Base-by-base conservation (phyloP, 1,140 invertebrate species). In the Andricus grossulariae region DNA sequence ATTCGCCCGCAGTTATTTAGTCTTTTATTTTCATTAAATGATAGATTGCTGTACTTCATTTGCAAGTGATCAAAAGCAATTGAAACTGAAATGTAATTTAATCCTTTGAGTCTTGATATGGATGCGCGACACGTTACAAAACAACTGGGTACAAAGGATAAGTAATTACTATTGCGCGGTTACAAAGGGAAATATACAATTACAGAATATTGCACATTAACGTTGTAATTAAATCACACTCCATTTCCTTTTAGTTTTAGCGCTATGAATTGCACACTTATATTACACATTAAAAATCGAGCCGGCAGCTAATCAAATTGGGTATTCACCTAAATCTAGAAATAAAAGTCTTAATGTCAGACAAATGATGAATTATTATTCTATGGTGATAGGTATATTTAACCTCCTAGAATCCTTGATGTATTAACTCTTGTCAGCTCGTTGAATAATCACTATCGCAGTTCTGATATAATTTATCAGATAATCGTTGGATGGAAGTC, bases 401-500 rank as follows among this genome's bases (percentile, higher is more conserved):
- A 45, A 2, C 39, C 39, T 45, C 39, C 8, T 45, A 10, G 39
- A 45, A 45, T 45, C 39, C 10, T 45, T 11, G 39, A 7, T 45
- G 39, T 7, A 45, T 45, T 45, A 45, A 45, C 39, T 45, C 39
- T 45, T 45, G 39, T 45, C 39, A 45, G 39, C 39, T 45, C 10
- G 39, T 45, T 45, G 39, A 11, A 45, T 45, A 45, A 45, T 45
- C 10, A 45, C 10, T 45, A 45, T 45, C 39, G 6, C 39, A 1
- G 8, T 7, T 45, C 39, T 45, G 39, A 8, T 45, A 45, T 45
- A 45, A 45, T 45, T 45, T 8, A 5, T 45, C 39, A 45, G 39
- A 45, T 45, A 45, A 45, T 45, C 39, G 39, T 45, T 45, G 39
- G 39, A 45, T 45, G 39, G 82, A 84, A 82, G 72, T 54, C 71